Percentiles rank a stretch among this genome's conserved stretches.
phyloP scores from a whole-genome alignment of 2,797 vertebrate species.

The Pelobates cultripes region DNA sequence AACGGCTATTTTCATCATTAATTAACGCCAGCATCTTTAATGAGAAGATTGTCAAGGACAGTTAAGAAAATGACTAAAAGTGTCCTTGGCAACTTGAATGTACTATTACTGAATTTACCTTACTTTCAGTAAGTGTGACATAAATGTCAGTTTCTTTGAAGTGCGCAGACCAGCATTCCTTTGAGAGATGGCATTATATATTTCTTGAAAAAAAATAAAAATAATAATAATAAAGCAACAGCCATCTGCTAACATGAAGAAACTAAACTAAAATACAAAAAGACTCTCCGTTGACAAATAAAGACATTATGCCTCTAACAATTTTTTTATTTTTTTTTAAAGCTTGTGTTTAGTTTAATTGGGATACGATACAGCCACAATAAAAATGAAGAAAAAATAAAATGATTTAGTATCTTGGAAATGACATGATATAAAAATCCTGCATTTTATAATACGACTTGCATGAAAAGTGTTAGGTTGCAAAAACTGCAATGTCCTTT shows the following conservation, averaged over 20 bases:
- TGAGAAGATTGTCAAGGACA: conserved; percentile 78
- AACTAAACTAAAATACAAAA: conserved; percentile 8
- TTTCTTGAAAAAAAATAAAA: conserved; percentile 59
- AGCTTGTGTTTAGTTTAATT: not conserved
- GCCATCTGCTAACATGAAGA: conserved; percentile 36
- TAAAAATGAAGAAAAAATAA: not conserved
- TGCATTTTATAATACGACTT: too few relatives aligned
- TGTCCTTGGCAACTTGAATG: conserved; percentile 81
- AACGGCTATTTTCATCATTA: conserved; percentile 69
- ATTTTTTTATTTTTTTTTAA: not conserved
- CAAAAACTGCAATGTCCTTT: too few relatives aligned
- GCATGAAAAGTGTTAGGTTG: too few relatives aligned
- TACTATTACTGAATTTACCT: conserved; percentile 68
- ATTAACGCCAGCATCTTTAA: conserved; percentile 77
- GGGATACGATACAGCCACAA: not conserved
- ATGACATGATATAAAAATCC: too few relatives aligned
- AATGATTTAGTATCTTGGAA: too few relatives aligned
- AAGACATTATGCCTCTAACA: conserved; percentile 17
- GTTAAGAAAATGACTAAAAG: conserved; percentile 78
- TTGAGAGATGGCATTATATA: conserved; percentile 65
- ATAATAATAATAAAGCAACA: not conserved
- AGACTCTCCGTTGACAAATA: conserved; percentile 12
- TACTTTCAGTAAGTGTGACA: conserved; percentile 75
- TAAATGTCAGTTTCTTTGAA: conserved; percentile 79
- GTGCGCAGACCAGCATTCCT: conserved; percentile 71